Base-by-base conservation (phyloP, 2,113 vertebrate genomes). In the Oophaga pumilio region DNA sequence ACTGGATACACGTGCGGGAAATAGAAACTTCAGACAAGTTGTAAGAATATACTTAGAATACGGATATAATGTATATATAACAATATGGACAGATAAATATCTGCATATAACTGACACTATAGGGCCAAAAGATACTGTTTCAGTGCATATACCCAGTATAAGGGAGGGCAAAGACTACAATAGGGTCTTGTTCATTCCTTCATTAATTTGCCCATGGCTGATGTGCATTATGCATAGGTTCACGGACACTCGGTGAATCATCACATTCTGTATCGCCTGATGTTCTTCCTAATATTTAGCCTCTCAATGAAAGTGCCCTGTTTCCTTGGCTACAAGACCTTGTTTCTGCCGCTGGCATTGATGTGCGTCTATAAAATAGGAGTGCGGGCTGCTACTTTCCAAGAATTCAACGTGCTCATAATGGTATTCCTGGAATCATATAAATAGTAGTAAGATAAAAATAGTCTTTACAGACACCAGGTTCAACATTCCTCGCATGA, bases 371-470 rank as follows among this genome's bases (percentile, higher is more conserved):
- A 50, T 56, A 66, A 28, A 83, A 77, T 77, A 76, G 57, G 52
- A 87, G 87, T 56, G 33, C 76, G 57, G 57, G 68, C 81, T 87
- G 69, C 79, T 66, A n/a, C 60, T 88, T 88, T 88, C 87, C 87
- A 84, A 84, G 87, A 84, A 88, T 68, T 88, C 59, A 84, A 82
- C 71, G 14, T 77, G 69, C 43, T 88, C 56, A 66, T 88, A 84
- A 84, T 76, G 49, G 74, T 88, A 88, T 88, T 84, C 79, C 87
- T 77, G 71, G 87, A 88, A 82, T 84, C 73, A 82, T 69, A 87
- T 87, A 87, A 87, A 87, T 87, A 87, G 87, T 76, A 76, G 57
- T 24, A 26, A 68, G 87, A 88, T 88, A 68, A 57, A 88, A 84
- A 88, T 87, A 88, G 43, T 64, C 62, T 87, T 82, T 87, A 76